Evolutionary conservation across 1,140 invertebrate genomes (phyloP).

Genomic region (Lasioglossum baleicum): DNA sequence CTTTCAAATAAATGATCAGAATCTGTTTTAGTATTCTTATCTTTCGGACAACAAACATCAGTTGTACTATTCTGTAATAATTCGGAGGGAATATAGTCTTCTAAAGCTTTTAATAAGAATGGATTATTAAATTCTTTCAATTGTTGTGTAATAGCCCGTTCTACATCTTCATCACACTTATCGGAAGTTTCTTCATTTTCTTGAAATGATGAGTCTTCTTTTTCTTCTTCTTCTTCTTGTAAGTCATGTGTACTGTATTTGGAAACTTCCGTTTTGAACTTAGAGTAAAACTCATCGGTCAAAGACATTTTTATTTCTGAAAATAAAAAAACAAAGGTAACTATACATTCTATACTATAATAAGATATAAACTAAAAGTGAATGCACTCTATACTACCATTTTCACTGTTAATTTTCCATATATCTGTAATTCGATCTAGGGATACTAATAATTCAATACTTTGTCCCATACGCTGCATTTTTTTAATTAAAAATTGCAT

Average conservation of each 20-base stretch:
- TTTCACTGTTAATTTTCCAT: slow-evolving; percentile 61
- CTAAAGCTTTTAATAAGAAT: slow-evolving; percentile 76
- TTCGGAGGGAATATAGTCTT: slow-evolving; percentile 66
- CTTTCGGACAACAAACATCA: slow-evolving; percentile 45
- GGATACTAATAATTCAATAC: slow-evolving; percentile 75
- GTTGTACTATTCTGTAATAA: slow-evolving; percentile 54
- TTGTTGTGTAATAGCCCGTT: slow-evolving; percentile 69
- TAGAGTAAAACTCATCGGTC: slow-evolving; percentile 69
- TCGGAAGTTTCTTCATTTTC: slow-evolving; percentile 42
- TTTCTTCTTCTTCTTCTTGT: slow-evolving; percentile 46
- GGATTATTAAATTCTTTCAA: slow-evolving; percentile 72
- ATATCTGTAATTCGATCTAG: slow-evolving; percentile 75
- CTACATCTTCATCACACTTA: slow-evolving; percentile 56
- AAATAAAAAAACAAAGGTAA: slow-evolving; percentile 27
- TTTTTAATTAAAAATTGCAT: slow-evolving; percentile 73
- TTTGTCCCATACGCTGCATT: slow-evolving; percentile 75
- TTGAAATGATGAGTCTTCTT: slow-evolving; percentile 37
- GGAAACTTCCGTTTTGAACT: slow-evolving; percentile 68
- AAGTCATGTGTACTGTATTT: slow-evolving; percentile 55
- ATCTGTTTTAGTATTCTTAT: not conserved
- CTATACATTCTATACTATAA: slow-evolving; percentile 28
- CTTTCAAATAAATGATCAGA: slow-evolving; percentile 39
- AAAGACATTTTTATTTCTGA: slow-evolving; percentile 67
- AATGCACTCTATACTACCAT: slow-evolving; percentile 15
- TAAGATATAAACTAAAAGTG: slow-evolving; percentile 7